These are phyloP conservation scores for Mellilla xanthometata DNA, from an alignment of 2,888 invertebrate genomes.

Conservation along the genomic window DNA sequence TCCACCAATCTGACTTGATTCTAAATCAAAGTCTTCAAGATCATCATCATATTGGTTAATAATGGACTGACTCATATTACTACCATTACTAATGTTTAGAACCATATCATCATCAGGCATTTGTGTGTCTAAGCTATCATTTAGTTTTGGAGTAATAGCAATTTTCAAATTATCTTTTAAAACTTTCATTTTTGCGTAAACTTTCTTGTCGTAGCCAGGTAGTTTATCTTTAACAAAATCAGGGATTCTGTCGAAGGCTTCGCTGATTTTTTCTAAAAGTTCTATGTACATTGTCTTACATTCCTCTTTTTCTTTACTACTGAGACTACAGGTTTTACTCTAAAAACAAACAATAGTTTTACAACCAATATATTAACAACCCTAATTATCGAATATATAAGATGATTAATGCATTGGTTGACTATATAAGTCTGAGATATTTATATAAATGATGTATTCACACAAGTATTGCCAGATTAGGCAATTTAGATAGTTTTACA, in stretches of 20 bases:
- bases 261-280: constrained; percentile 84
- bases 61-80: constrained; percentile 40
- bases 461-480: no score
- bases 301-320: constrained; percentile 45
- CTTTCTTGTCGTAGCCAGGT: constrained; percentile 81
- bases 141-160: constrained; percentile 60
- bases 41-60: constrained; percentile 43
- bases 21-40: constrained; percentile 50
- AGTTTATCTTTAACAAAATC: constrained; percentile 82
- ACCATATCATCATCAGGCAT: constrained; percentile 25
- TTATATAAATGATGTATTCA: no score
- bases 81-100: constrained; percentile 35
- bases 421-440: no score
- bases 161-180: constrained; percentile 82
- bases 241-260: constrained; percentile 85
- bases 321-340: constrained; percentile 34
- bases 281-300: constrained; percentile 82
- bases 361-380: no score
- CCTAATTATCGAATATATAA: no score
- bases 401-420: no score
- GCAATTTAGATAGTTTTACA: no score
- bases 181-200: constrained; percentile 81
- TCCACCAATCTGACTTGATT: constrained; percentile 40
- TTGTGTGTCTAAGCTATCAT: constrained; percentile 42
- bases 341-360: constrained; percentile 27